phyloP scores from a whole-genome alignment of 2,888 invertebrate species.

The Orgyia antiqua region DNA sequence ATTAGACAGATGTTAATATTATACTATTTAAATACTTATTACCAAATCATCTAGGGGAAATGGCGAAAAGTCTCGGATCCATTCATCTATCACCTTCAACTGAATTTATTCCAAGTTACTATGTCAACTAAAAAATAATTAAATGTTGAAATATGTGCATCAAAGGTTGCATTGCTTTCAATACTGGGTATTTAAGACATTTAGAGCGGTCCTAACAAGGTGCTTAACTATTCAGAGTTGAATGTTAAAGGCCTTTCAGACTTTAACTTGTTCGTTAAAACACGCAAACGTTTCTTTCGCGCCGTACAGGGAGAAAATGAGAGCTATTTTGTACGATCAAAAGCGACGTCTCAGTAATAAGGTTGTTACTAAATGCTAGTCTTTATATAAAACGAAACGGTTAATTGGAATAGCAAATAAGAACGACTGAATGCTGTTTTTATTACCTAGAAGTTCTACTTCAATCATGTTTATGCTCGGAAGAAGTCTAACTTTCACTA shows the following conservation, averaged over 20 bases:
- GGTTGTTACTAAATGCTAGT: constrained; percentile 36
- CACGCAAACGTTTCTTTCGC: constrained; percentile 47
- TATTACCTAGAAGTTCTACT: too few species aligned
- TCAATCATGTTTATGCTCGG: too few species aligned
- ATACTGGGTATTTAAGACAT: constrained; percentile 58
- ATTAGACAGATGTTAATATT: too few species aligned
- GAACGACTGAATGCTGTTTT: constrained; percentile 3
- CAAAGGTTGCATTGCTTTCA: constrained; percentile 33
- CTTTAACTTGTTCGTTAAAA: constrained; percentile 59
- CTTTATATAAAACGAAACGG: constrained; percentile 23
- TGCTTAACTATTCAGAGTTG: constrained; percentile 55
- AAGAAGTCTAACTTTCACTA: too few species aligned
- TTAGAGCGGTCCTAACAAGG: constrained; percentile 62
- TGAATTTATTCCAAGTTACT: constrained; percentile 24
- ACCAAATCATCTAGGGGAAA: too few species aligned
- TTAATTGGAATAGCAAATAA: constrained; percentile 33
- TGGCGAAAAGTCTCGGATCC: too few species aligned
- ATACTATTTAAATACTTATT: too few species aligned
- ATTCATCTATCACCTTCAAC: too few species aligned
- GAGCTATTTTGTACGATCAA: constrained; percentile 51
- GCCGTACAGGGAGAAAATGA: constrained; percentile 34
- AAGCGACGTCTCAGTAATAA: constrained; percentile 45
- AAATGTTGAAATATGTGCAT: constrained; percentile 35
- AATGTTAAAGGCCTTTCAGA: constrained; percentile 51
- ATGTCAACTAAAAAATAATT: constrained; percentile 38